Evolutionary conservation across 2,797 vertebrate species (phyloP).

Genomic region (Cuniculus paca): DNA sequence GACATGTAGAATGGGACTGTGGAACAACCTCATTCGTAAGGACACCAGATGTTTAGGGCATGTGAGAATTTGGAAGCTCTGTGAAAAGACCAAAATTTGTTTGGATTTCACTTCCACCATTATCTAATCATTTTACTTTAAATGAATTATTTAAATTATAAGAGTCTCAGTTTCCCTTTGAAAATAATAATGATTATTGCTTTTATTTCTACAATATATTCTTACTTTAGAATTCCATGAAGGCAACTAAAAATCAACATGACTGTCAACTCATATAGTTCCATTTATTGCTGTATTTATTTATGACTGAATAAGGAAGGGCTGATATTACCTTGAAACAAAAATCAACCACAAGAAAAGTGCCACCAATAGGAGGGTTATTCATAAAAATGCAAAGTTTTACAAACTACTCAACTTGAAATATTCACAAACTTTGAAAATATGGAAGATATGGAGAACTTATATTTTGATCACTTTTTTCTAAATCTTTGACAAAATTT

Average conservation of each 20-base stretch:
- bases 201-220: background rate
- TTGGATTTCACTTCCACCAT: background rate
- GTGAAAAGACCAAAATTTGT: background rate
- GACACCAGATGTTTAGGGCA: background rate
- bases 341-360: background rate
- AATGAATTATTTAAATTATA: background rate
- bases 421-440: background rate
- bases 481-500: background rate
- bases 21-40: background rate
- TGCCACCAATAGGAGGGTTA: background rate
- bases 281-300: background rate
- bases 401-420: background rate
- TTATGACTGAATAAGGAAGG: background rate
- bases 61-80: background rate
- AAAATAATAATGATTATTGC: background rate
- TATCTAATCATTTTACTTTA: background rate
- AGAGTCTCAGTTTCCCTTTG: background rate
- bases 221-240: background rate
- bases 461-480: background rate
- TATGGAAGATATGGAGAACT: background rate
- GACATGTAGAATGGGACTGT: background rate
- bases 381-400: background rate
- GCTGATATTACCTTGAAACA: background rate
- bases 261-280: background rate
- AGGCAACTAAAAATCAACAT: constrained; percentile 16